phyloP scores from a whole-genome alignment of 2,113 vertebrate species.

The Puma concolor region DNA sequence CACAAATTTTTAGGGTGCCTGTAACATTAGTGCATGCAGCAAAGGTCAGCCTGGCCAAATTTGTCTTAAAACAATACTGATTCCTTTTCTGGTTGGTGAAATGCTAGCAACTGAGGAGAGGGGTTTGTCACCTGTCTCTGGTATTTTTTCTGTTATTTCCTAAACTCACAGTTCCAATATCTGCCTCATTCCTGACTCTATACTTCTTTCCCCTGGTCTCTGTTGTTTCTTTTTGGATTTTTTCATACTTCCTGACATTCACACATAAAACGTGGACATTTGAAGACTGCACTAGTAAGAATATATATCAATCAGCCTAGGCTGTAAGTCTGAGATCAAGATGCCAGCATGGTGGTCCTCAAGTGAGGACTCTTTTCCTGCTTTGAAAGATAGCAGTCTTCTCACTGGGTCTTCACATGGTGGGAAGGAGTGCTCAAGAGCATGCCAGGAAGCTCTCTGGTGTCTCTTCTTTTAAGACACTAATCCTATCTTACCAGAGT shows the following conservation, averaged over 20 bases:
- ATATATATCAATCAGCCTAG: not conserved
- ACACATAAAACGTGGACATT: not conserved
- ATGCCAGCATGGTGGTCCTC: not conserved
- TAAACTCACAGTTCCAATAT: not conserved
- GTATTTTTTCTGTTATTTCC: not conserved
- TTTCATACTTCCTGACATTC: not conserved
- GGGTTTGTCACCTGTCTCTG: not conserved
- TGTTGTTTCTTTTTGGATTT: not conserved
- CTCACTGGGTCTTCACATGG: not conserved
- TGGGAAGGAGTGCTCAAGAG: not conserved
- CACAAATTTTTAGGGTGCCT: not conserved
- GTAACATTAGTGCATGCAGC: not conserved
- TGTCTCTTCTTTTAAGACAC: not conserved
- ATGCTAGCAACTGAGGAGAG: not conserved
- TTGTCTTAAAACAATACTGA: not conserved
- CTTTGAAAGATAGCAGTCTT: not conserved
- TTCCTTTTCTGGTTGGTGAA: not conserved
- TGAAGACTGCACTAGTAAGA: not conserved
- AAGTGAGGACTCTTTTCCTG: not conserved
- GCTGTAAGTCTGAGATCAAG: not conserved
- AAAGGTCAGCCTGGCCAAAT: not conserved
- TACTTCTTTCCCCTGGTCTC: not conserved
- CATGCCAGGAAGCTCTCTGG: not conserved
- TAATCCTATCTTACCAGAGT: not conserved
- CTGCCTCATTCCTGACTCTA: not conserved